A percentile compares a stretch with the other conserved stretches of the same genome.
These are phyloP conservation scores for Bungarus multicinctus DNA, from an alignment of 2,113 vertebrate genomes.

Conservation along the genomic window DNA sequence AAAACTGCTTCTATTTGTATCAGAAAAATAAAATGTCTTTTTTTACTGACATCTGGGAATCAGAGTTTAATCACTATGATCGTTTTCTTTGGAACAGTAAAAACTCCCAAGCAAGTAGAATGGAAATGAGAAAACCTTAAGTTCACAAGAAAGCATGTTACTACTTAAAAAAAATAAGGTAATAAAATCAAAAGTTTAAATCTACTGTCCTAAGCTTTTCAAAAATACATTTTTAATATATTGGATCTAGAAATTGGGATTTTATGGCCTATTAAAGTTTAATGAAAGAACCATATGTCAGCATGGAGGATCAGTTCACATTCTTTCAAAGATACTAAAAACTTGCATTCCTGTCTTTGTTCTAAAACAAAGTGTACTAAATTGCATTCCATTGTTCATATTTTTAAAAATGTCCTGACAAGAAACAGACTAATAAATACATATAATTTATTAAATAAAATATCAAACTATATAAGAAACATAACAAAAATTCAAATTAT, in stretches of 20 bases:
- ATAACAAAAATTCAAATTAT: constrained; percentile 1
- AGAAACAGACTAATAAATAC: constrained; percentile 25
- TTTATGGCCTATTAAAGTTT: constrained; percentile 58
- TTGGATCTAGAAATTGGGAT: constrained; percentile 62
- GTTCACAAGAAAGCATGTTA: constrained; percentile 1
- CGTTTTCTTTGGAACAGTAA: not conserved
- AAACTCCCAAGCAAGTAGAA: not conserved
- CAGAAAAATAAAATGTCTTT: not conserved
- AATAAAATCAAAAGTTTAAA: constrained; percentile 29
- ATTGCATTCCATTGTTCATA: constrained; percentile 57
- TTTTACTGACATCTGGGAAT: not conserved
- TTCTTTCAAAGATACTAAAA: constrained; percentile 56
- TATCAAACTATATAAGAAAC: constrained; percentile 15
- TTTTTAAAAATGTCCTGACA: constrained; percentile 44
- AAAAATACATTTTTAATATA: constrained; percentile 33
- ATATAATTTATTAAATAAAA: constrained; percentile 32
- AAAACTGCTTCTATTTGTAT: not conserved
- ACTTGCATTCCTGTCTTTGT: constrained; percentile 52
- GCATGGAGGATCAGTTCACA: constrained; percentile 63
- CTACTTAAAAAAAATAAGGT: constrained; percentile 4
- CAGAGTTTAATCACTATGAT: not conserved
- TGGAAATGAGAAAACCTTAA: not conserved
- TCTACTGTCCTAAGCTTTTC: constrained; percentile 44
- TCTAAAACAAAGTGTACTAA: constrained; percentile 34
- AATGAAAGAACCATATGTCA: constrained; percentile 58